Conservation (phyloP, 2,797 vertebrate genomes). For the Sphenopsis melanotis region DNA sequence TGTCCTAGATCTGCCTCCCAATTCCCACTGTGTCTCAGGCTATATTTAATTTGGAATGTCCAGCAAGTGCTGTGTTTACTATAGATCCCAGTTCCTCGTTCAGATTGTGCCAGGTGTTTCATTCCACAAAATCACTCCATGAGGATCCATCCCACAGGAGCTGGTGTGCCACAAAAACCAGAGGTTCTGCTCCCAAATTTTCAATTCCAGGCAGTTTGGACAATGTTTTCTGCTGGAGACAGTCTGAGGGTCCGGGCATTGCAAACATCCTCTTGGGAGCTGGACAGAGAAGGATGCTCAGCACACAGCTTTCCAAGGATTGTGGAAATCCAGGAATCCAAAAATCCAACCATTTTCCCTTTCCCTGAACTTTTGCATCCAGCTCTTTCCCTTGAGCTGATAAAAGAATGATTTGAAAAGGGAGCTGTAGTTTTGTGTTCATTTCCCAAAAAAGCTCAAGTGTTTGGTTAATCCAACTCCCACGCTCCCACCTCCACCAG, state of each 20-base stretch:
- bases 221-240: background rate
- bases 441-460: background rate
- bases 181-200: background rate
- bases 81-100: fast-evolving
- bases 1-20: background rate
- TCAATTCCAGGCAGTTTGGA: background rate
- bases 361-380: background rate
- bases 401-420: background rate
- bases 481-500: background rate
- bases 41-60: background rate
- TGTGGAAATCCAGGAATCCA: fast-evolving
- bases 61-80: background rate
- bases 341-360: background rate
- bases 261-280: background rate
- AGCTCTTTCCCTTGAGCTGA: background rate
- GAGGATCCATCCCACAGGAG: background rate
- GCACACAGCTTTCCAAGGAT: background rate
- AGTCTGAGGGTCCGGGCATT: background rate
- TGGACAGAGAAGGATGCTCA: background rate
- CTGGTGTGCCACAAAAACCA: background rate
- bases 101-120: fast-evolving
- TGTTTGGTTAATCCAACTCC: background rate
- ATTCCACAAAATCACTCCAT: background rate
- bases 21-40: background rate
- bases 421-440: background rate